A percentile compares a stretch with the other conserved stretches of the same genome.
Conservation (phyloP, 2,888 invertebrate genomes). For the Platycheirus albimanus region DNA sequence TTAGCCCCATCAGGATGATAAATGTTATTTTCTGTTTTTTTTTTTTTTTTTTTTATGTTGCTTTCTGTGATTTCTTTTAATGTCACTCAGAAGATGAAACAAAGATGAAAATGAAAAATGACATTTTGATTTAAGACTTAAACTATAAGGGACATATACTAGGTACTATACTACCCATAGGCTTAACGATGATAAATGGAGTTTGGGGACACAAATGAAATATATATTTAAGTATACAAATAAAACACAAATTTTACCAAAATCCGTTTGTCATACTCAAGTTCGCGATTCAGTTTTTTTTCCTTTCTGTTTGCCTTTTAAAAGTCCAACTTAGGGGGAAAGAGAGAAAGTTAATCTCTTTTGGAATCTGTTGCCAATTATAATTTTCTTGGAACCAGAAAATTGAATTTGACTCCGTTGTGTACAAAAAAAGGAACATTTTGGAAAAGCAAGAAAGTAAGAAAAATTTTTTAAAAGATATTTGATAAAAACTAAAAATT, state of each 20-base stretch:
- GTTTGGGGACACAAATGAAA: neutral
- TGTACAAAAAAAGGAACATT: no score
- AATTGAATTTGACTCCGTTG: no score
- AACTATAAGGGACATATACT: slow-evolving; percentile 41
- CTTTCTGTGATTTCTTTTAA: slow-evolving; percentile 30
- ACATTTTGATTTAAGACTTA: slow-evolving; percentile 62
- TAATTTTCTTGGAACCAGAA: no score
- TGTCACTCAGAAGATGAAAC: slow-evolving; percentile 48
- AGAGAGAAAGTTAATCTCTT: slow-evolving; percentile 52
- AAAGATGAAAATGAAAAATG: slow-evolving; percentile 66
- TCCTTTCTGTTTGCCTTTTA: slow-evolving; percentile 7
- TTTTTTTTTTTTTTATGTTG: slow-evolving; percentile 2
- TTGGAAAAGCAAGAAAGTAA: no score
- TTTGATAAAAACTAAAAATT: no score
- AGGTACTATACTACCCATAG: slow-evolving; percentile 62
- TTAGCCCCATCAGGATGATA: slow-evolving; percentile 36
- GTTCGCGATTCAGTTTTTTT: slow-evolving; percentile 17
- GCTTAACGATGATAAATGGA: slow-evolving; percentile 71
- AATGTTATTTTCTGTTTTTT: slow-evolving; percentile 22
- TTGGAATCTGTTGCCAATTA: slow-evolving; percentile 46
- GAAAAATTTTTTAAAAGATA: no score
- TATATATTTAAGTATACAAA: no score
- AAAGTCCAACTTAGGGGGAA: slow-evolving; percentile 1
- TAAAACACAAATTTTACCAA: neutral
- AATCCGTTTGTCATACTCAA: slow-evolving; percentile 64